These are phyloP conservation scores for Galagoides demidoff DNA, from an alignment of 2,797 vertebrate species.

Conservation along the genomic window DNA sequence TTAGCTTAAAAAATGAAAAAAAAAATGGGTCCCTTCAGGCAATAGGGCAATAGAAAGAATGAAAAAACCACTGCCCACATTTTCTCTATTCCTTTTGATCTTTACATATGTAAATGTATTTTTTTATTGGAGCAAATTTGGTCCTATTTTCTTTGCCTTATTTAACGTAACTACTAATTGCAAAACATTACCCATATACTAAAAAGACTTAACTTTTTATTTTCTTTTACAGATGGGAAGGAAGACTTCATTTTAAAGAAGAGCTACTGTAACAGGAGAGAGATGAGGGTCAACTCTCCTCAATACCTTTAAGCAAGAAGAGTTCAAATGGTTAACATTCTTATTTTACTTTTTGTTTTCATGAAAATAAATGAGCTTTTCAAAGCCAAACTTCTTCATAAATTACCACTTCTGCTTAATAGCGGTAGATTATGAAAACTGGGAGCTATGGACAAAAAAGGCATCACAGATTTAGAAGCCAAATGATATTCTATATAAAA, in stretches of 20 bases:
- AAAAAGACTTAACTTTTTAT: background rate
- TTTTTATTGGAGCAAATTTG: background rate
- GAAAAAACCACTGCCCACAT: background rate
- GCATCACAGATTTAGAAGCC: slow-evolving; percentile 60
- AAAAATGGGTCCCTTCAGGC: background rate
- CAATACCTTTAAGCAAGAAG: background rate
- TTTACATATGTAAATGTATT: background rate
- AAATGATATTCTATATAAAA: slow-evolving; percentile 60
- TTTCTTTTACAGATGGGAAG: background rate
- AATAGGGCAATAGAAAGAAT: background rate
- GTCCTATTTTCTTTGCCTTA: slow-evolving; percentile 14
- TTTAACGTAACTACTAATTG: slow-evolving; percentile 31
- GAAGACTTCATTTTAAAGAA: background rate
- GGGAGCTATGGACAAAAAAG: slow-evolving; percentile 33
- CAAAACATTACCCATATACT: background rate
- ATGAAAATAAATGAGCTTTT: slow-evolving; percentile 30
- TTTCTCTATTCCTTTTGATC: slow-evolving; percentile 5
- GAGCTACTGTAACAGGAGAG: background rate
- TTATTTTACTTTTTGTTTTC: background rate
- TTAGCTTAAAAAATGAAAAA: background rate
- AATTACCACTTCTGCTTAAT: slow-evolving; percentile 58
- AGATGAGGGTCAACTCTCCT: background rate
- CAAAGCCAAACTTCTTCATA: slow-evolving; percentile 60
- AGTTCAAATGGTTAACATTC: slow-evolving; percentile 35
- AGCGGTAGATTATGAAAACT: slow-evolving; percentile 51